Evolutionary conservation across 2,888 invertebrate genomes (phyloP).

Genomic region (Cloeon dipterum): DNA sequence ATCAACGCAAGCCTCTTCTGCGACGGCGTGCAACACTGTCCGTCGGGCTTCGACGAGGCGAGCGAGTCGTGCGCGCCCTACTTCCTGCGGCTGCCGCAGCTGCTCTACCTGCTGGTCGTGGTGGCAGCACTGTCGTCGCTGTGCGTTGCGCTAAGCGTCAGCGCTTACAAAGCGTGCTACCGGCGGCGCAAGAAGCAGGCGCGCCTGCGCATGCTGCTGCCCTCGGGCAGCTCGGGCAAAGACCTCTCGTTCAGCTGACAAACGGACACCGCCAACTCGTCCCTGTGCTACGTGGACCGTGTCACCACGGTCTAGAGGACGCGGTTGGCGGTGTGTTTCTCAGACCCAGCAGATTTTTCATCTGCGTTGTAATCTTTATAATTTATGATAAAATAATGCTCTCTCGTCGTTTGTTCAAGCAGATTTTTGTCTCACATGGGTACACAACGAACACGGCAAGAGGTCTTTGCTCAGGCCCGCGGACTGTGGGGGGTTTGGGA

Average conservation of each 20-base stretch:
- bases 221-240: background rate
- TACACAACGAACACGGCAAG: too few species aligned
- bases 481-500: too few species aligned
- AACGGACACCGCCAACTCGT: slow-evolving; percentile 6
- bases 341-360: too few species aligned
- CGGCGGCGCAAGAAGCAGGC: background rate
- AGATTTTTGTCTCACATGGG: too few species aligned
- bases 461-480: too few species aligned
- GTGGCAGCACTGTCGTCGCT: slow-evolving; percentile 19
- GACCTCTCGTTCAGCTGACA: slow-evolving; percentile 11
- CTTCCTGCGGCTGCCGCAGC: slow-evolving; percentile 42
- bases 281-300: slow-evolving; percentile 43
- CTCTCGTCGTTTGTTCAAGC: too few species aligned
- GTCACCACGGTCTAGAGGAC: slow-evolving; percentile 70
- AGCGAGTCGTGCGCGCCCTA: slow-evolving; percentile 46
- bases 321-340: background rate
- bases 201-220: background rate
- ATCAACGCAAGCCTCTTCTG: slow-evolving; percentile 61
- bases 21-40: slow-evolving; percentile 54
- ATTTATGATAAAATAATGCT: too few species aligned
- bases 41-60: slow-evolving; percentile 60
- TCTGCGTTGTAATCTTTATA: too few species aligned
- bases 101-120: slow-evolving; percentile 36
- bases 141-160: slow-evolving; percentile 6
- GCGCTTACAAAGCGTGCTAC: background rate